Evolutionary conservation across 2,888 invertebrate species (phyloP).

Genomic region (Nipponacmea schrenckii): DNA sequence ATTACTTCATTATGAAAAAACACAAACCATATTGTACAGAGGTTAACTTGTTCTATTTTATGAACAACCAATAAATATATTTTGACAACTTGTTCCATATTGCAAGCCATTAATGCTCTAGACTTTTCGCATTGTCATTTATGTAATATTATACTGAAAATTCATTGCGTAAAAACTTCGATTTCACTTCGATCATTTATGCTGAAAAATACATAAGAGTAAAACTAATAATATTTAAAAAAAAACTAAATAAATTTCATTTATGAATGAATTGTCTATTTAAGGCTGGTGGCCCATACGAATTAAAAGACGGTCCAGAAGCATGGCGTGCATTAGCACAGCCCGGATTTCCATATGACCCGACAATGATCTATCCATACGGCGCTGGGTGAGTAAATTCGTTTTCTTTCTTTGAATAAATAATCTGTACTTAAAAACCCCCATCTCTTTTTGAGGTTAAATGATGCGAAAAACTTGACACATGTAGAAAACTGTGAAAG

Average conservation of each 20-base stretch:
- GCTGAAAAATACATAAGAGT: too few species aligned
- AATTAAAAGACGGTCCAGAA: slow-evolving; percentile 56
- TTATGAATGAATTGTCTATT: slow-evolving; percentile 7
- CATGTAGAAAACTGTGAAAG: neutral
- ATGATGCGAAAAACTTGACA: neutral
- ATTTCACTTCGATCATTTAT: too few species aligned
- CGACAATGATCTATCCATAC: slow-evolving; percentile 59
- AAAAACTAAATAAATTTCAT: too few species aligned
- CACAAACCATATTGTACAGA: too few species aligned
- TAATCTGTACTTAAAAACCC: slow-evolving; percentile 22
- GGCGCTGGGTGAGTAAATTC: slow-evolving; percentile 52
- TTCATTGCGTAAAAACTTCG: too few species aligned
- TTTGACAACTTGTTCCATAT: too few species aligned
- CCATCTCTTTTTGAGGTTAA: neutral
- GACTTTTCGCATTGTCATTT: too few species aligned
- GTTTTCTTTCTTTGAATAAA: slow-evolving; percentile 19
- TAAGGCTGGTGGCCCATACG: slow-evolving; percentile 49
- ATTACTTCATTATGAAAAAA: slow-evolving; percentile 3
- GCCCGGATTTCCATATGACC: slow-evolving; percentile 59
- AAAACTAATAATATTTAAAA: too few species aligned
- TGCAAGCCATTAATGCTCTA: too few species aligned
- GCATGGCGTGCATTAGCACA: slow-evolving; percentile 55
- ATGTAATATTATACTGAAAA: too few species aligned
- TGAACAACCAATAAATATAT: too few species aligned
- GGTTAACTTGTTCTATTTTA: too few species aligned